These are phyloP conservation scores for Clamator glandarius DNA, from an alignment of 2,797 vertebrate species.

Conservation along the genomic window DNA sequence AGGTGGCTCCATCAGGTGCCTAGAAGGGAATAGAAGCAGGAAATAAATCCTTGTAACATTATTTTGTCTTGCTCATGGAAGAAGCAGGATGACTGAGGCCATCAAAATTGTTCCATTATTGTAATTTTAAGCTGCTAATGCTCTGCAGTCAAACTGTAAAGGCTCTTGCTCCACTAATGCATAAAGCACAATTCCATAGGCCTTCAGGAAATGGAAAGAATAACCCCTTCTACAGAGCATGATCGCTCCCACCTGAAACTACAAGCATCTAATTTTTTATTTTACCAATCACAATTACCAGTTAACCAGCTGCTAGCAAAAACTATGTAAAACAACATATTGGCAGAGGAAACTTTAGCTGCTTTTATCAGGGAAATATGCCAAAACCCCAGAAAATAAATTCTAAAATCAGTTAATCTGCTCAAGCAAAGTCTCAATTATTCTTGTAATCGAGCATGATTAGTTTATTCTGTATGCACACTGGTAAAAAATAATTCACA, in stretches of 20 bases:
- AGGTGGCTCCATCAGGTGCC: neutral
- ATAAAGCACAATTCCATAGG: neutral
- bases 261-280: neutral
- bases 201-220: neutral
- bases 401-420: neutral
- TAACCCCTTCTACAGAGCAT: neutral
- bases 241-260: neutral
- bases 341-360: neutral
- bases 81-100: neutral
- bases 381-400: neutral
- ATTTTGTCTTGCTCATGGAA: neutral
- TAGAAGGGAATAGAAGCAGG: neutral
- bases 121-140: neutral
- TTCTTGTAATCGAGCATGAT: neutral
- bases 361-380: neutral
- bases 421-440: neutral
- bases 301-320: neutral
- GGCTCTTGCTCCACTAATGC: neutral
- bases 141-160: neutral
- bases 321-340: neutral
- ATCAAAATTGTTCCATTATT: neutral
- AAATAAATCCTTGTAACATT: neutral
- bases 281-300: neutral
- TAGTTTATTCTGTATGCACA: neutral
- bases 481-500: neutral